Conservation (phyloP, 2,888 invertebrate genomes). For the Apeira syringaria region DNA sequence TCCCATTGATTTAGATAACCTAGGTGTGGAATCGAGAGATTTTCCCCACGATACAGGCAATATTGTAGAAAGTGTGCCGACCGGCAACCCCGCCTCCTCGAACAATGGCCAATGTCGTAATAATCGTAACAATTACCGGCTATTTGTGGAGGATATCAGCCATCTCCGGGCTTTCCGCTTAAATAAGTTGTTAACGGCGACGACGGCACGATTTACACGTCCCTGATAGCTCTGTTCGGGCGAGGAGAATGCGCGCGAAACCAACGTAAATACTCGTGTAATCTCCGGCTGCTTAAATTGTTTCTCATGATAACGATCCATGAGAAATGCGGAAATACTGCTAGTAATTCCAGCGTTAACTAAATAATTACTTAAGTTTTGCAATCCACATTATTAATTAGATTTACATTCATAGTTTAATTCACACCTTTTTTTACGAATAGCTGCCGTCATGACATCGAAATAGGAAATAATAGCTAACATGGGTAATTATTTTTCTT, state of each 20-base stretch:
- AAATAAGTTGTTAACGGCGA: slow-evolving; percentile 31
- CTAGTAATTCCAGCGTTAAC: slow-evolving; percentile 23
- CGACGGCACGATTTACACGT: slow-evolving; percentile 52
- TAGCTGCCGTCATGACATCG: no score
- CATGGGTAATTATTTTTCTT: no score
- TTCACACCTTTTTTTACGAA: no score
- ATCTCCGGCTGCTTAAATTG: slow-evolving; percentile 27
- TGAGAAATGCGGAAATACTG: slow-evolving; percentile 30
- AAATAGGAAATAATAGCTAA: no score
- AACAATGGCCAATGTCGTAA: slow-evolving; percentile 61
- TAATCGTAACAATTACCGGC: slow-evolving; percentile 53
- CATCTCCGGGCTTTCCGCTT: slow-evolving; percentile 43
- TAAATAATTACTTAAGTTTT: slow-evolving; percentile 25
- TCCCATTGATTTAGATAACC: slow-evolving; percentile 50
- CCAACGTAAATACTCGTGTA: slow-evolving; percentile 33
- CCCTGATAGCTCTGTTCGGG: slow-evolving; percentile 32
- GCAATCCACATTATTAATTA: slow-evolving; percentile 23
- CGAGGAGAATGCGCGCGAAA: slow-evolving; percentile 26
- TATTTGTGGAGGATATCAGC: slow-evolving; percentile 49
- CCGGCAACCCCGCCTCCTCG: slow-evolving; percentile 38
- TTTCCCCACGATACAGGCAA: slow-evolving; percentile 30
- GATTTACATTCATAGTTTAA: slow-evolving; percentile 25
- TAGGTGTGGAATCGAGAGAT: slow-evolving; percentile 41
- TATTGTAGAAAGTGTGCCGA: slow-evolving; percentile 50
- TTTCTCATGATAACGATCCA: slow-evolving; percentile 35